phyloP scores from a whole-genome alignment of 2,797 vertebrate genomes.

The Sitta carolinensis region DNA sequence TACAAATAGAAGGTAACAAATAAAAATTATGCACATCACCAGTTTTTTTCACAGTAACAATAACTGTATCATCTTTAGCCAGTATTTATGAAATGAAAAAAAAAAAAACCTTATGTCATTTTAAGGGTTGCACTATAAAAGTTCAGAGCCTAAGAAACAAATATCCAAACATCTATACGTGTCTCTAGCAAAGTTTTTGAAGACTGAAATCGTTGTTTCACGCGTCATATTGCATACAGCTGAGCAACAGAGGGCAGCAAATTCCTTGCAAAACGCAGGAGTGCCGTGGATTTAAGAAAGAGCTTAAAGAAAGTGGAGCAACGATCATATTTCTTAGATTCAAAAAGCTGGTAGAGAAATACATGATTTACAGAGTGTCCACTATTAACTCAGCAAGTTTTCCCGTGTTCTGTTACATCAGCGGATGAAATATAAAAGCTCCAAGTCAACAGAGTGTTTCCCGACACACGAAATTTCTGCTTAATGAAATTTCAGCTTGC shows the following conservation, averaged over 20 bases:
- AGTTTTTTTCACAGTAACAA: neutral
- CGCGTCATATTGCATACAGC: neutral
- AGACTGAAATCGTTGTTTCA: neutral
- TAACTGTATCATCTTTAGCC: neutral
- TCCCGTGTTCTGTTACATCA: neutral
- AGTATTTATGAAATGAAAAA: neutral
- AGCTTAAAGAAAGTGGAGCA: neutral
- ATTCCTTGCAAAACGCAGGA: neutral
- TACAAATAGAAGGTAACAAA: neutral
- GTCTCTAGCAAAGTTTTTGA: neutral
- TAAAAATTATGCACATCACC: neutral
- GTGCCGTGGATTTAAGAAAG: rapidly evolving
- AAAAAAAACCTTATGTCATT: rapidly evolving
- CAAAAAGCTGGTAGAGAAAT: neutral
- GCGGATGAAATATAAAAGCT: neutral
- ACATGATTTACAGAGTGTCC: neutral
- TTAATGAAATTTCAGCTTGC: neutral
- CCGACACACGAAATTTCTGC: neutral
- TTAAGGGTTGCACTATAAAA: neutral
- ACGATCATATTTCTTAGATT: neutral
- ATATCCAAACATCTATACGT: rapidly evolving
- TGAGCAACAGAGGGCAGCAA: constrained; percentile 62
- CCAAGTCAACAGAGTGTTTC: neutral
- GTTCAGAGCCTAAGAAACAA: neutral
- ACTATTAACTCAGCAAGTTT: neutral